Evolutionary conservation across 2,797 vertebrate species (phyloP).

Genomic region (Acanthurus leucopareius): DNA sequence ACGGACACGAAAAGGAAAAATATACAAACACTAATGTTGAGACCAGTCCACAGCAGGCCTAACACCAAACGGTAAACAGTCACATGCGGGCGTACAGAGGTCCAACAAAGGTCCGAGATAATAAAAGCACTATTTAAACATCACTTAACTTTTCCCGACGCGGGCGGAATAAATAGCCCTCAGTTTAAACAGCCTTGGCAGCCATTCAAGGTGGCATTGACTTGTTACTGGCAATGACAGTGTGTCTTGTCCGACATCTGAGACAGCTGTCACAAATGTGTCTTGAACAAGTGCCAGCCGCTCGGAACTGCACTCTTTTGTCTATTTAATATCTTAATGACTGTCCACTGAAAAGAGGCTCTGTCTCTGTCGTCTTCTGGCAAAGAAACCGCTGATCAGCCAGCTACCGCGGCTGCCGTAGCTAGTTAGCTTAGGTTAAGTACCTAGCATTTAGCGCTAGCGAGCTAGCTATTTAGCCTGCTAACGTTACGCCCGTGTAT

Average conservation of each 20-base stretch:
- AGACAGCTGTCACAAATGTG: constrained; percentile 48
- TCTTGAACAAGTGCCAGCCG: constrained; percentile 28
- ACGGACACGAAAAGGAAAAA: background rate
- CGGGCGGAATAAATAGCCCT: background rate
- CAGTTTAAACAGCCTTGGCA: constrained; percentile 42
- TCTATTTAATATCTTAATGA: background rate
- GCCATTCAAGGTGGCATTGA: constrained; percentile 57
- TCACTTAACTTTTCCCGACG: constrained; percentile 13
- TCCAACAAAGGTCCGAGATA: background rate
- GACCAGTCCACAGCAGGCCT: constrained; percentile 24
- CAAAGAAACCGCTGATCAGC: constrained; percentile 20
- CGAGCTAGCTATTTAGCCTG: constrained; percentile 72
- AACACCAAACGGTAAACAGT: background rate
- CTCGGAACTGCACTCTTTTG: background rate
- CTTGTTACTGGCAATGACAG: constrained; percentile 56
- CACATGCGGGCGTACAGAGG: too few species aligned
- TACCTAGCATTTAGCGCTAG: constrained; percentile 63
- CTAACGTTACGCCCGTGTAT: constrained; percentile 57
- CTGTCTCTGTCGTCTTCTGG: background rate
- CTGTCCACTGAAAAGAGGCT: background rate
- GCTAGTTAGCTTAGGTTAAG: constrained; percentile 69
- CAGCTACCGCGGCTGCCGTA: constrained; percentile 36
- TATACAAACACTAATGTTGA: background rate
- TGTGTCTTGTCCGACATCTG: constrained; percentile 47
- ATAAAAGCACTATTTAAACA: constrained; percentile 19